Evolutionary conservation across 2,113 vertebrate genomes (phyloP), one percentile per base, ranked within the genome.

Genomic region (Sebastes schlegelii): DNA sequence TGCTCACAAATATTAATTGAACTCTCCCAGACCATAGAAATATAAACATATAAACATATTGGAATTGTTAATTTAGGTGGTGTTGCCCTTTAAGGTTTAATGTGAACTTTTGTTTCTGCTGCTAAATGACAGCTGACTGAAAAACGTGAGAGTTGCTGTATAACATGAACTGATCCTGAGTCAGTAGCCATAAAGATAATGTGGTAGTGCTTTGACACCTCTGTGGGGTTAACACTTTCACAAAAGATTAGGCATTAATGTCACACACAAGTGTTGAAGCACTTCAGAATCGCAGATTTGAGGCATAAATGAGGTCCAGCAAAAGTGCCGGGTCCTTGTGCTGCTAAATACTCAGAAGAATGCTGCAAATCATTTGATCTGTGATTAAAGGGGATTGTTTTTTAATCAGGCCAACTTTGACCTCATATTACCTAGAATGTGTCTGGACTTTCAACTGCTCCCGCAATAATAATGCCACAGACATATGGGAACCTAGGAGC

Each of bases 301-400:
- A 61, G 23, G 21, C 19, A 74, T 55, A 46, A 74, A 63, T 65
- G 61, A 74, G 52, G 12, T 19, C 2, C 40, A 49, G 16, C 55
- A 23, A 77, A 40, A 66, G 42, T 12, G 58, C 60, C 72, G 60
- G 71, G 62, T 19, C 11, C 51, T 62, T 71, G 49, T 64, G 63
- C 14, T 21, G 51, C 66, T 77, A 82, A 89, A 84, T 78, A 71
- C 83, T 64, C 72, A 3, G 13, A 84, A 62, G 83, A 88, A 88
- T 89, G 85, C 49, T 74, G 62, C 17, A 62, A 83, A 69, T 65
- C 26, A 85, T 78, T 77, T 83, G 64, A 79, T 78, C 75, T 78
- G 57, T 40, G 79, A 89, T 91, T 91, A 86, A 46, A 81, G 45
- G 42, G 68, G 68, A 70, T 82, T 86, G 34, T 60, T 8, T 64